Base-by-base conservation (phyloP, 2,797 vertebrate genomes). In the Labeo calbasu region DNA sequence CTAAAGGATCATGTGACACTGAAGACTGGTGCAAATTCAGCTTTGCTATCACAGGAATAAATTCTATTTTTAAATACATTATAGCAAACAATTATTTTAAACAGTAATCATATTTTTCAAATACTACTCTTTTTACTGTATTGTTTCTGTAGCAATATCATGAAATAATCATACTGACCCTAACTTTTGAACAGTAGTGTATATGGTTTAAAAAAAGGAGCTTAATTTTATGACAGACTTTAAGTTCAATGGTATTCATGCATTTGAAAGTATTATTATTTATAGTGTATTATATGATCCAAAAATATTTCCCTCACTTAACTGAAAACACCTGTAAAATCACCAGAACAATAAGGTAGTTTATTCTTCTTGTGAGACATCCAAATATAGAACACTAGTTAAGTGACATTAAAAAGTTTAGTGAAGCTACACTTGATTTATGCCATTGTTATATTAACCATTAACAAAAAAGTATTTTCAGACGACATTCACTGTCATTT, bases 401-500 rank as follows among this genome's bases (percentile, higher is more conserved):
- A 23, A 55, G 5, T 23, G 11, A 2, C n/a, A 32, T 25, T 25
- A 4, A 4, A 4, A 36, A 4, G 32, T 36, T 25, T 51, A 28
- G 61, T 71, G 53, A 43, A 11, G 10, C 5, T 57, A 15, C 6
- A 83, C n/a, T 0, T 32, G 32, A 19, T 57, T 69, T 46, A 68
- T 25, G n/a, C 15, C 71, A 55, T 15, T 57, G 63, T 83, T n/a
- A 17, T 5, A 77, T 71, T 40, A 79, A 63, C 55, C 12, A 61
- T 36, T 51, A 71, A 76, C 71, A 32, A 32, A 83, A 83, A 40
- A 77, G n/a, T 32, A 14, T 13, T 28, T 17, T 46, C 23, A 65
- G 15, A 13, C 59, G 12, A 12, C 32, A 65, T 51, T 61, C 28
- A 17, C 32, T 15, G 17, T 32, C 32, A n/a, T 46, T 8, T 68